These are phyloP conservation scores for Lathamus discolor DNA, from an alignment of 2,113 vertebrate species.

Conservation along the genomic window DNA sequence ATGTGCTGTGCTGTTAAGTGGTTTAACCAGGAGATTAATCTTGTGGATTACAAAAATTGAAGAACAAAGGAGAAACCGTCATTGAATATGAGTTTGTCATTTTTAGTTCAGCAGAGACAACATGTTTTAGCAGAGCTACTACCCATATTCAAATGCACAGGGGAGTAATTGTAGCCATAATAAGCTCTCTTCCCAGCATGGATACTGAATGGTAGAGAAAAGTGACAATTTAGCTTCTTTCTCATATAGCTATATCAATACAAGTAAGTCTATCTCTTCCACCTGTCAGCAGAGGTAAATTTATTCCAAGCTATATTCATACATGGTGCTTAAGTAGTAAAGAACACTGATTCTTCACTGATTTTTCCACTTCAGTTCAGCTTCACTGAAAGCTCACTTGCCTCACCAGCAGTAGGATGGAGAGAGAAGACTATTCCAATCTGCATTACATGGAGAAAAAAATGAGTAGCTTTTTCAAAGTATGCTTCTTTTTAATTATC, in stretches of 20 bases:
- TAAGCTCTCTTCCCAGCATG: slow-evolving; percentile 32
- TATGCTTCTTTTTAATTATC: neutral
- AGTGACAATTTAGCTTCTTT: slow-evolving; percentile 45
- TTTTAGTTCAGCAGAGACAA: slow-evolving; percentile 45
- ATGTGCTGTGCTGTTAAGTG: neutral
- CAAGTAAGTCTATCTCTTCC: neutral
- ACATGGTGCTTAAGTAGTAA: neutral
- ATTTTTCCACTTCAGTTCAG: neutral
- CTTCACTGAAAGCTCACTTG: neutral
- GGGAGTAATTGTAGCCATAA: slow-evolving; percentile 41
- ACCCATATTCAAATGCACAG: slow-evolving; percentile 32
- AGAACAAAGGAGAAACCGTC: slow-evolving; percentile 49
- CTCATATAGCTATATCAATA: slow-evolving; percentile 11
- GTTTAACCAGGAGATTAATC: slow-evolving; percentile 42
- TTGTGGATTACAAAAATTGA: neutral
- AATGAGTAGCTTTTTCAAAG: neutral
- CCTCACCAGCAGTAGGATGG: neutral
- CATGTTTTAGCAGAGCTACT: slow-evolving; percentile 17
- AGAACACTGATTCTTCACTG: neutral
- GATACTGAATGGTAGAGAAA: neutral
- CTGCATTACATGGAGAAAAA: neutral
- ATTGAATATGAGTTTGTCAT: slow-evolving; percentile 4
- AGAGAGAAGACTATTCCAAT: neutral
- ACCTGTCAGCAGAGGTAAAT: slow-evolving; percentile 8
- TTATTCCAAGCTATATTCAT: neutral